These are phyloP conservation scores for Nomada flava DNA, from an alignment of 2,888 invertebrate genomes.

Conservation along the genomic window DNA sequence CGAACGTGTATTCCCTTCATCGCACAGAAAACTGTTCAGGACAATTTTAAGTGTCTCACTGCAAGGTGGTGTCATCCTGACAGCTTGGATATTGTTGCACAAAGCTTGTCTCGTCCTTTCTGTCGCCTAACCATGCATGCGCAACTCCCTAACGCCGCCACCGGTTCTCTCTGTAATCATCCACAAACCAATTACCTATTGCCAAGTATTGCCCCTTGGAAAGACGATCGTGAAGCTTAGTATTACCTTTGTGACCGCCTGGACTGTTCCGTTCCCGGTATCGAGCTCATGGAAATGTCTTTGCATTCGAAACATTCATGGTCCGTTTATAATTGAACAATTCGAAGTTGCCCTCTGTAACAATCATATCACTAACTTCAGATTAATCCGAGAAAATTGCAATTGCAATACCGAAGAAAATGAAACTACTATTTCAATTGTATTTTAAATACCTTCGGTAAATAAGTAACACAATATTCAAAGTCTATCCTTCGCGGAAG, in stretches of 20 bases:
- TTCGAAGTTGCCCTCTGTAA: too few relatives aligned
- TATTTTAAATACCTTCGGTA: neutral
- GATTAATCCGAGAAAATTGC: neutral
- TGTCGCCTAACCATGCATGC: conserved; percentile 5
- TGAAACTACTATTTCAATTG: too few relatives aligned
- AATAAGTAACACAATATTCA: neutral
- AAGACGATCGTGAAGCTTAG: conserved; percentile 22
- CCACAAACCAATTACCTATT: conserved; percentile 31
- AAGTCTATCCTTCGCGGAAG: too few relatives aligned
- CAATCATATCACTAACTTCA: neutral
- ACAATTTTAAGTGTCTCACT: neutral
- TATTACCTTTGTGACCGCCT: conserved; percentile 30
- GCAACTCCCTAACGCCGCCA: neutral
- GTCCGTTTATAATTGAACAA: too few relatives aligned
- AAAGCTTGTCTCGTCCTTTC: conserved; percentile 17
- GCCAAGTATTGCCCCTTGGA: neutral
- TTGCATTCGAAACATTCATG: neutral
- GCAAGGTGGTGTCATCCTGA: too few relatives aligned
- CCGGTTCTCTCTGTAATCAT: conserved; percentile 42
- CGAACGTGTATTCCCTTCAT: neutral
- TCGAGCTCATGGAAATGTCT: neutral
- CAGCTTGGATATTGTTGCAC: conserved; percentile 35
- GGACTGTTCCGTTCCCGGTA: neutral
- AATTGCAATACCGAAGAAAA: too few relatives aligned
- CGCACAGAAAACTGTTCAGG: neutral